Percentiles rank a stretch among this genome's conserved stretches.
phyloP scores from a whole-genome alignment of 2,888 invertebrate genomes.

The Willowsia nigromaculata region DNA sequence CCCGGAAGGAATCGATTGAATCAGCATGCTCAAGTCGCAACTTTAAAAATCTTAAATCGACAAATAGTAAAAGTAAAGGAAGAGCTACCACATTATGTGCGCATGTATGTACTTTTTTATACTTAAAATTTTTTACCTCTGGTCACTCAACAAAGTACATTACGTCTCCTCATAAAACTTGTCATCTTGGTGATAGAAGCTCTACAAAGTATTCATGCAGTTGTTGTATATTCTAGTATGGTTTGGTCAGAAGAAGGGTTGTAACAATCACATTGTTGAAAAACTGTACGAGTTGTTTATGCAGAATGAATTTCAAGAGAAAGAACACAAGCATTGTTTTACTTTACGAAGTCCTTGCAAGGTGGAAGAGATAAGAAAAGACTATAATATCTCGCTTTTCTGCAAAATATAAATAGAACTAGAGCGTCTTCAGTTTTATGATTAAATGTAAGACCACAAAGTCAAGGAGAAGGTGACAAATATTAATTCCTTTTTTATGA shows the following conservation, averaged over 20 bases:
- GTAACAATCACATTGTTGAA: background rate
- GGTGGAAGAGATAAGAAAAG: constrained; percentile 6
- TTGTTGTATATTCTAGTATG: background rate
- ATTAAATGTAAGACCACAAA: constrained; percentile 23
- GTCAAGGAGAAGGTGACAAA: constrained; percentile 59
- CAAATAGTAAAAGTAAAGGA: background rate
- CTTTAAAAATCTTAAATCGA: background rate
- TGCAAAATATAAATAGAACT: background rate
- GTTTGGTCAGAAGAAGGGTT: constrained; percentile 24
- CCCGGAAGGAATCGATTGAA: background rate
- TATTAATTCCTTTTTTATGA: constrained; percentile 40
- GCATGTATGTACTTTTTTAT: no score
- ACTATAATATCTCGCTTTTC: background rate
- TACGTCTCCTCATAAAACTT: background rate
- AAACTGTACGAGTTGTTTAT: background rate
- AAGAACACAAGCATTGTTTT: background rate
- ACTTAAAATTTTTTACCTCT: no score
- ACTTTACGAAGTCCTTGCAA: background rate
- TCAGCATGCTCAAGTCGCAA: background rate
- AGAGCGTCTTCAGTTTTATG: background rate
- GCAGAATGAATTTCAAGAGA: background rate
- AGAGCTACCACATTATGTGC: background rate
- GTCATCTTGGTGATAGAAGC: background rate
- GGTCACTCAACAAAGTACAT: background rate
- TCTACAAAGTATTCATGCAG: background rate